Conservation (phyloP, 2,113 vertebrate species). For the Agapornis roseicollis region DNA sequence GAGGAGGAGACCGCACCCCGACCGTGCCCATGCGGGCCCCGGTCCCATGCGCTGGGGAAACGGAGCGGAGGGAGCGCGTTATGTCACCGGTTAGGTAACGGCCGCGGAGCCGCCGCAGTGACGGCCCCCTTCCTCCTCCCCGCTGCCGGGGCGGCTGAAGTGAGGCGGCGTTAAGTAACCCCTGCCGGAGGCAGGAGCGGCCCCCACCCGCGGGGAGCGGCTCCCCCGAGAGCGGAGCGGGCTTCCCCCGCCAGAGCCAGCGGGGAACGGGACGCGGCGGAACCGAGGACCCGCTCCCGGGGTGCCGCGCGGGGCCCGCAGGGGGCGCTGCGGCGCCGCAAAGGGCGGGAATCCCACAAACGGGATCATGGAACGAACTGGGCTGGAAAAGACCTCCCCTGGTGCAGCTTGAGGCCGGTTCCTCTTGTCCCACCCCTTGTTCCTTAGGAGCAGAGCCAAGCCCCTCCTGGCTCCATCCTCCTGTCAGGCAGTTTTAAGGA, state of each 20-base stretch:
- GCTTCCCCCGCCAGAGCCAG: background rate
- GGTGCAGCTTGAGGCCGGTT: too few relatives aligned
- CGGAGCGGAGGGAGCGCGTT: conserved; percentile 1
- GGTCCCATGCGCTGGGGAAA: background rate
- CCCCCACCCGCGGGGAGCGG: too few relatives aligned
- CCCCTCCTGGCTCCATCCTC: too few relatives aligned
- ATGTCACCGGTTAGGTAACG: conserved; percentile 43
- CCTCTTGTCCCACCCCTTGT: too few relatives aligned
- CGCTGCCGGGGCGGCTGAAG: background rate
- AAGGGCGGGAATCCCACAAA: background rate
- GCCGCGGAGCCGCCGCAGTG: background rate
- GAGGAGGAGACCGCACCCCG: background rate
- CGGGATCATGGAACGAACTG: too few relatives aligned
- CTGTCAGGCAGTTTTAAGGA: too few relatives aligned
- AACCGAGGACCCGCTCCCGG: background rate
- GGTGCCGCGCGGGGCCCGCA: background rate
- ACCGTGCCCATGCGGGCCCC: background rate
- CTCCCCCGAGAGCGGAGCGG: background rate
- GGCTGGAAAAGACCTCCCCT: too few relatives aligned
- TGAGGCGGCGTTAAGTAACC: background rate
- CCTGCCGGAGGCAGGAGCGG: background rate
- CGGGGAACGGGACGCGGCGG: background rate
- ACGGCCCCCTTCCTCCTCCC: background rate
- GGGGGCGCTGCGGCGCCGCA: background rate
- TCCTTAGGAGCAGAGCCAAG: too few relatives aligned